Conservation (phyloP, 2,797 vertebrate genomes). For the Arrhamphus sclerolepis region DNA sequence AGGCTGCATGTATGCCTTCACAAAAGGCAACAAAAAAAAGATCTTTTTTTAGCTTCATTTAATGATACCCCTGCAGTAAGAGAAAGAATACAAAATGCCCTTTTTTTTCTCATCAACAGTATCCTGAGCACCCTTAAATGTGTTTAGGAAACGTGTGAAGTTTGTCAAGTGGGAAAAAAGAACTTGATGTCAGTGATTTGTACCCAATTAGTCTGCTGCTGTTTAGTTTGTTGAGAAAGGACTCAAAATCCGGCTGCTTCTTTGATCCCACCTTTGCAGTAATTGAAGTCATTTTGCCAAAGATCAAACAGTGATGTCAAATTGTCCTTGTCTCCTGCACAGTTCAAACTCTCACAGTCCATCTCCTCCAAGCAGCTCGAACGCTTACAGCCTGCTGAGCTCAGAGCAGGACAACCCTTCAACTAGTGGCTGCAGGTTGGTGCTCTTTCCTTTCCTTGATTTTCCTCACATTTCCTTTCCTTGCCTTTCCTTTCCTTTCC, state of each 20-base stretch:
- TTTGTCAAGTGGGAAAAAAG: constrained; percentile 2
- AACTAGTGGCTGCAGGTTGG: constrained; percentile 91
- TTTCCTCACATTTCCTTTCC: not conserved
- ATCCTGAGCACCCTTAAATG: not conserved
- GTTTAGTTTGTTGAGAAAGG: not conserved
- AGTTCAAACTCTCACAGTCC: constrained; percentile 84
- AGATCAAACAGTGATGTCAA: not conserved
- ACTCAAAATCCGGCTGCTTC: not conserved
- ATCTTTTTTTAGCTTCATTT: constrained; percentile 26
- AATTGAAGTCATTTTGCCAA: not conserved
- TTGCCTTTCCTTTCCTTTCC: not conserved
- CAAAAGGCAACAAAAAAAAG: constrained; percentile 18
- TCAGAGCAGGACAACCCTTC: constrained; percentile 90
- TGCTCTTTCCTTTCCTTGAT: not conserved
- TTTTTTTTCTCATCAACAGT: constrained; percentile 1
- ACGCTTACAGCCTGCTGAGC: constrained; percentile 89
- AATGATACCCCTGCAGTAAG: constrained; percentile 9
- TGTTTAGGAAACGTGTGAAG: not conserved
- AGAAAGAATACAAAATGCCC: constrained; percentile 5
- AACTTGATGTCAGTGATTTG: not conserved
- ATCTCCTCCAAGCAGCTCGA: constrained; percentile 84
- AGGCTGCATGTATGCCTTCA: constrained; percentile 1
- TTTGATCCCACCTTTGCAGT: not conserved
- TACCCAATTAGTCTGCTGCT: not conserved
- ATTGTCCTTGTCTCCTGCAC: constrained; percentile 19